Evolutionary conservation across 2,888 invertebrate genomes (phyloP).

Genomic region (Lucinisca nassula): DNA sequence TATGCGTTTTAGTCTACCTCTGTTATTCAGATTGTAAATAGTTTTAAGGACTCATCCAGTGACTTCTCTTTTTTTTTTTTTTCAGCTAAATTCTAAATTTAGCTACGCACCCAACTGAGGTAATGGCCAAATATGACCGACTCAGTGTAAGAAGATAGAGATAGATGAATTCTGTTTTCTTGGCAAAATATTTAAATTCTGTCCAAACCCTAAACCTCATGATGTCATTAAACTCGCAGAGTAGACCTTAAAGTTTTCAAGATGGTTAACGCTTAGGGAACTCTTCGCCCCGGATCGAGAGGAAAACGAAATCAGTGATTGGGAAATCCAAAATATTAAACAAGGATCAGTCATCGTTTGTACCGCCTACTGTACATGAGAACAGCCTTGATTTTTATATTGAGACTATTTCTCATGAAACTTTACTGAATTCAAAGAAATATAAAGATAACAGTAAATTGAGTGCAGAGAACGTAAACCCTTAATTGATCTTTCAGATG

Average conservation of each 20-base stretch:
- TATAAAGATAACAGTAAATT: slow-evolving; percentile 8
- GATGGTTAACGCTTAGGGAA: background rate
- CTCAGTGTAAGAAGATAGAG: too few species aligned
- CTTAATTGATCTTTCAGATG: background rate
- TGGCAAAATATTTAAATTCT: slow-evolving; percentile 21
- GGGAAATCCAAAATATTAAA: background rate
- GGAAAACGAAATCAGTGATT: background rate
- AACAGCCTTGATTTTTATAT: slow-evolving; percentile 31
- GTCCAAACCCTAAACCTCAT: slow-evolving; percentile 11
- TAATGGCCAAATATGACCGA: too few species aligned
- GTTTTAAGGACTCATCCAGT: too few species aligned
- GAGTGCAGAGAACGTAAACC: slow-evolving; percentile 2
- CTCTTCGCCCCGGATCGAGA: background rate
- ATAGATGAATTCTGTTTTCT: background rate
- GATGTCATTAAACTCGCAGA: slow-evolving; percentile 6
- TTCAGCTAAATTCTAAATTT: too few species aligned
- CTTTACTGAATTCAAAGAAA: background rate
- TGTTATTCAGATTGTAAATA: too few species aligned
- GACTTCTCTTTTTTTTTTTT: too few species aligned
- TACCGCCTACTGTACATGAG: slow-evolving; percentile 24
- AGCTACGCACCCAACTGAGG: too few species aligned
- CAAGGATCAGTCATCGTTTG: slow-evolving; percentile 9
- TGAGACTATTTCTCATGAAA: slow-evolving; percentile 26
- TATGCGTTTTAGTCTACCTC: too few species aligned
- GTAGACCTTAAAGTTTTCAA: background rate